Evolutionary conservation across 2,888 invertebrate genomes (phyloP), one percentile per base, ranked within the genome.

Genomic region (Zonitis immaculata): DNA sequence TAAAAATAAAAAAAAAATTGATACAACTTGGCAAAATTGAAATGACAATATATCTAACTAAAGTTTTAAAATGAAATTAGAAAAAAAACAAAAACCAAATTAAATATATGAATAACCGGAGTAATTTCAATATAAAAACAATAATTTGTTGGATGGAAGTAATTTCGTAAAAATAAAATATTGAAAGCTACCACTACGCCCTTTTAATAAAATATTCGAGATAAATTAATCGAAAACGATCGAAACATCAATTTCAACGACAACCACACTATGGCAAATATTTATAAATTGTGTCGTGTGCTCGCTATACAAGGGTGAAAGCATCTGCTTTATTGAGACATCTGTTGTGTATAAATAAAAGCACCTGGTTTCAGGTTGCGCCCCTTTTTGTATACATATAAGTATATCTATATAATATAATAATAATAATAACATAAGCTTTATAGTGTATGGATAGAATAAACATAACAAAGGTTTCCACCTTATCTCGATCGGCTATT

Each of bases 361-460:
- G 27, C 56, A 56, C 56, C 56, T 56, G 56, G 56, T 32, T 39
- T 27, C 25, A n/a, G 22, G 49, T 56, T 56, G 52, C 56, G 47
- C 56, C 52, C 49, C 44, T 32, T 30, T 46, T 11, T 30, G 8
- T 28, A 7, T 3, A 28, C 25, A 35, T n/a, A 30, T 25, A 20
- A 18, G 49, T 42, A 42, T 25, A 43, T 18, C 9, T 22, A n/a
- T 12, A n/a, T n/a, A 11, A 11, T 30, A 44, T 30, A 44, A 22
- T 22, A 22, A 4, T 4, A 4, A 22, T 22, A 22, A 3, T 5
- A 5, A 22, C 22, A 22, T 22, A 22, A 22, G 22, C 22, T 22
- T n/a, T 22, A 22, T 22, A 22, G 22, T n/a, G n/a, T 22, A 26
- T 28, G 42, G 26, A 27, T 20, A 20, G 3, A 39, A 18, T 42